Evolutionary conservation across 2,888 invertebrate genomes (phyloP), one percentile per base, ranked within the genome.

Genomic region (Ametastegia equiseti): DNA sequence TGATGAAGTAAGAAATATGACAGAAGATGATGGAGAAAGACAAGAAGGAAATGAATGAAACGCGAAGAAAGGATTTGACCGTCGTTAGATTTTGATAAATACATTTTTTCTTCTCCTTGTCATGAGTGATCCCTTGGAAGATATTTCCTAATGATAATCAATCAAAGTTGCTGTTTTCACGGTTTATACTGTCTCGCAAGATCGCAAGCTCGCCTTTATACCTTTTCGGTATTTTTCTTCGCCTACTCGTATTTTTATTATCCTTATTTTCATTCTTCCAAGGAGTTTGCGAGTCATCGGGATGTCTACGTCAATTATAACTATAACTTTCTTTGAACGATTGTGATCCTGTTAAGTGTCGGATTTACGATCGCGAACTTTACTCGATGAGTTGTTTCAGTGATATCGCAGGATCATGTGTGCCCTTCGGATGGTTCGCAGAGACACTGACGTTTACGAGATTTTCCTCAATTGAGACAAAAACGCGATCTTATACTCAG

Each of bases 91-190:
- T 67, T 36, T 67, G 36, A 67, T 42, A 71, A 15, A 47, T 36
- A 30, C 27, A 50, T 15, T 75, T 33, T 75, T 27, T 45, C 54
- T 75, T 45, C 36, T 57, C 75, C 4, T 19, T 4, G 36, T 50
- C 54, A 4, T 57, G 39, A 19, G 39, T 67, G 19, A n/a, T 60
- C 54, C 57, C 60, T 15, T 13, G 15, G 7, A 27, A 57, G 33
- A 60, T 39, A 39, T 80, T 80, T 69, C 27, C 80, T 69, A n/a
- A n/a, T n/a, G 80, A 80, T 69, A 80, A 80, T 80, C 80, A 80
- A 80, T 80, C 80, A 80, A 50, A 36, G 75, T 19, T 54, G 19
- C 50, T 71, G 27, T 80, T 80, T 45, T 15, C 69, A 69, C 80
- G 33, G 50, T 45, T 50, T 45, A 42, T 63, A 71, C 30, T 42